A percentile compares a stretch with the other conserved stretches of the same genome.
These are phyloP conservation scores for Solenodon paradoxus DNA, from an alignment of 2,113 vertebrate species.

Conservation along the genomic window DNA sequence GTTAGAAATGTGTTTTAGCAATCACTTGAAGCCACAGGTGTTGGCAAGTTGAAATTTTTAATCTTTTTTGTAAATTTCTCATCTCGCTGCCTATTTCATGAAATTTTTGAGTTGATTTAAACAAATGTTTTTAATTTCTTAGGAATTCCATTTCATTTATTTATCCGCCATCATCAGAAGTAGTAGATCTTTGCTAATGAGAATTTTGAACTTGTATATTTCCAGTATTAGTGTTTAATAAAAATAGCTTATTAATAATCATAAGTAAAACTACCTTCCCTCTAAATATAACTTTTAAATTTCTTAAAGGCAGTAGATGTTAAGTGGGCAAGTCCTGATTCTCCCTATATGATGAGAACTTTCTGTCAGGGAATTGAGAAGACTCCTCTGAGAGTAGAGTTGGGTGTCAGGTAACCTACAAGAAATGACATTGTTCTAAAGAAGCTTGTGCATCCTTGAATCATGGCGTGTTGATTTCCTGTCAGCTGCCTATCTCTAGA, in stretches of 20 bases:
- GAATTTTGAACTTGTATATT: conserved; percentile 8
- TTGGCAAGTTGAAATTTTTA: background rate
- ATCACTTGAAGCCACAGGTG: background rate
- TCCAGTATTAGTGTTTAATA: conserved; percentile 4
- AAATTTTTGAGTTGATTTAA: conserved; percentile 37
- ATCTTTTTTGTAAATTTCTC: background rate
- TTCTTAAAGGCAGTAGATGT: conserved; percentile 26
- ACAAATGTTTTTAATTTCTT: conserved; percentile 42
- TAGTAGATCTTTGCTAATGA: conserved; percentile 3
- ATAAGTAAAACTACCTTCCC: background rate
- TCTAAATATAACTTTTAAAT: conserved; percentile 15
- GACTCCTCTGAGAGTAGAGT: background rate
- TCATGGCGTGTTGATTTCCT: conserved; percentile 2
- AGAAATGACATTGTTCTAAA: background rate
- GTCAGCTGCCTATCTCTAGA: background rate
- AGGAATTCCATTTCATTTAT: conserved; percentile 36
- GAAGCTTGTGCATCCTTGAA: background rate
- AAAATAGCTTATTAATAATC: background rate
- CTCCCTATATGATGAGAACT: background rate
- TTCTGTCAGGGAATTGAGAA: background rate
- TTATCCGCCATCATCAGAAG: background rate
- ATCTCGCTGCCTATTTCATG: background rate
- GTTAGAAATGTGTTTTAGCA: background rate
- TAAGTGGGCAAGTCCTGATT: background rate
- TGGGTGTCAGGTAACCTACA: conserved; percentile 15